Evolutionary conservation across 1,140 invertebrate genomes (phyloP).

Genomic region (Temnothorax curvispinosus): DNA sequence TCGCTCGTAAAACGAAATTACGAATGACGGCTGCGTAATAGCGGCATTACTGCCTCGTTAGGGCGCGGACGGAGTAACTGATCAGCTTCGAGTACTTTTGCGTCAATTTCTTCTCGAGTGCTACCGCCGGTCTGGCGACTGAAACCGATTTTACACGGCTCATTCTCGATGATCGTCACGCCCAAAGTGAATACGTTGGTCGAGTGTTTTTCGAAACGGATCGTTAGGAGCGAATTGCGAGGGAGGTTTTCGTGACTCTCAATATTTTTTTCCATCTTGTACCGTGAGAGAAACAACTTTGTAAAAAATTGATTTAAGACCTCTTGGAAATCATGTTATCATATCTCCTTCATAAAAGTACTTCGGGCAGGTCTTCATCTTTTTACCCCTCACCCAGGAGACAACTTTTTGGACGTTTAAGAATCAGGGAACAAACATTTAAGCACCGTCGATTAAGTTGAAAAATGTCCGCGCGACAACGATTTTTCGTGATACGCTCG

Average conservation of each 20-base stretch:
- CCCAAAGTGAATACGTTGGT: background rate
- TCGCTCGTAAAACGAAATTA: slow-evolving; percentile 57
- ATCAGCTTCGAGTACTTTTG: slow-evolving; percentile 26
- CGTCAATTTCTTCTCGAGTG: slow-evolving; percentile 27
- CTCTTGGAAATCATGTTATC: background rate
- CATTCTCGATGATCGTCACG: slow-evolving; percentile 3
- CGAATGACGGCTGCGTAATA: slow-evolving; percentile 41
- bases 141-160: slow-evolving; percentile 17
- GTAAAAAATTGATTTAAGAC: slow-evolving; percentile 7
- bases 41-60: slow-evolving; percentile 53
- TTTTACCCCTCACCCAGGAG: background rate
- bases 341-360: background rate
- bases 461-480: slow-evolving; percentile 7
- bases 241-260: background rate
- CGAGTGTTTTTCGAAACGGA: background rate
- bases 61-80: slow-evolving; percentile 27
- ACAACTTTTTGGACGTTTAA: slow-evolving; percentile 5
- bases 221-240: background rate
- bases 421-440: slow-evolving; percentile 10
- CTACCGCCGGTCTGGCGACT: background rate
- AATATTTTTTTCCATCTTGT: background rate
- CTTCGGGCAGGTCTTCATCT: background rate
- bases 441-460: slow-evolving; percentile 36
- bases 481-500: slow-evolving; percentile 6
- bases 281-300: background rate